A percentile compares a stretch with the other conserved stretches of the same genome.
Evolutionary conservation across 1,140 invertebrate species (phyloP).

Genomic region (Hyposmocoma kahamanoa): DNA sequence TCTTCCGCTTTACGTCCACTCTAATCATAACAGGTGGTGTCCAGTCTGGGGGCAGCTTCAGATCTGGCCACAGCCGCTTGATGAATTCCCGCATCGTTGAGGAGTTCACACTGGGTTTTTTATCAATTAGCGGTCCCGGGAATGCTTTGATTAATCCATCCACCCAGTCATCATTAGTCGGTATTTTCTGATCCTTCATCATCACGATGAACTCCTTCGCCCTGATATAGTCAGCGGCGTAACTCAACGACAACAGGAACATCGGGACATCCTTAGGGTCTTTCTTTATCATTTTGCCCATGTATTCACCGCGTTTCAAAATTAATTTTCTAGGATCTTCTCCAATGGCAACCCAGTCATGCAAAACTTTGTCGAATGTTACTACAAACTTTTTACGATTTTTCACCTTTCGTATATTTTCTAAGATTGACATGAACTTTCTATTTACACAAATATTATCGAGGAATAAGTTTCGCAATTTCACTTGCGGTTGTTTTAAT

Average conservation of each 20-base stretch:
- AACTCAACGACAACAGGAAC: conserved; percentile 10
- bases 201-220: conserved; percentile 21
- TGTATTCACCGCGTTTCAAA: conserved; percentile 22
- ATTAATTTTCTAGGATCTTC: conserved; percentile 29
- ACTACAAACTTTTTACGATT: neutral
- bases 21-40: too few relatives aligned
- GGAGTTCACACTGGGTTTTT: conserved; percentile 25
- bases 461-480: conserved; percentile 33
- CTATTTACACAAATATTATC: conserved; percentile 33
- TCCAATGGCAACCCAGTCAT: neutral
- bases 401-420: neutral
- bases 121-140: conserved; percentile 19
- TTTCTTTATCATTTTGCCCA: conserved; percentile 24
- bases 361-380: neutral
- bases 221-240: conserved; percentile 7
- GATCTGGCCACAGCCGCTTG: conserved; percentile 35
- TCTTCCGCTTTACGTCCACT: too few relatives aligned
- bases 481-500: conserved; percentile 27
- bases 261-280: conserved; percentile 23
- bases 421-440: conserved; percentile 16
- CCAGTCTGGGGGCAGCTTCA: too few relatives aligned
- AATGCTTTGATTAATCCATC: conserved; percentile 20
- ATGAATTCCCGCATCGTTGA: conserved; percentile 24
- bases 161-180: conserved; percentile 25
- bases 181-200: conserved; percentile 10